Evolutionary conservation across 2,113 vertebrate species (phyloP), one percentile per base, ranked within the genome.

Genomic region (Festucalex cinctus): DNA sequence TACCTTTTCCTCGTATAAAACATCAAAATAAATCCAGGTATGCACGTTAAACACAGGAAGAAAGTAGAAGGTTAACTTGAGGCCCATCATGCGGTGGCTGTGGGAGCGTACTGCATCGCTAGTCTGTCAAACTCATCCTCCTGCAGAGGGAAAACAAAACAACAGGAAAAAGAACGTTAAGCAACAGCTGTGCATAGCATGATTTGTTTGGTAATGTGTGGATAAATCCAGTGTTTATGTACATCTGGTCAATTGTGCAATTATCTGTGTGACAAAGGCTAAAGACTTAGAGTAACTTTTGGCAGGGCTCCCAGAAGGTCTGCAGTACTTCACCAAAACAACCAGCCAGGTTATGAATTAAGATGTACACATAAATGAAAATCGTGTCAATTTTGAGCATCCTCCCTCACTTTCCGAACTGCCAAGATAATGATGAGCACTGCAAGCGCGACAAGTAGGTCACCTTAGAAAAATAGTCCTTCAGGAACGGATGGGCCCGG

Each of bases 51-150:
- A 48, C 12, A 26, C 63, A 68, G 1, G 1, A 44, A 7, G 37
- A 2, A 57, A 6, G 51, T 24, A 41, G 14, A 51, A 46, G 1
- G 60, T 60, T 48, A 62, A 65, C n/a, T 59, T 35, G 24, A 28
- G 24, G 63, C 0, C 46, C 46, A n/a, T 78, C 67, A 90, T 16
- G 79, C 89, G 24, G 85, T 84, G 3, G 91, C 92, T 0, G 92
- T 93, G 64, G 95, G 94, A 0, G 94, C 85, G 0, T 98, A 98
- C 63, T 98, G 97, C 83, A 95, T 85, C 2, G 82, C 88, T 26
- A 98, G 91, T n/a, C 96, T 90, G 75, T 97, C 95, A 74, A 98
- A 98, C 70, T 99, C 96, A 2, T 95, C 95, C 84, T 98, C 96
- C 96, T 98, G 83, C 6, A 28, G 76, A 22, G 5, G 26, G 54